Percentiles rank a stretch among this genome's conserved stretches.
These are phyloP conservation scores for Ormyrus labotus DNA, from an alignment of 2,888 invertebrate species.

Conservation along the genomic window DNA sequence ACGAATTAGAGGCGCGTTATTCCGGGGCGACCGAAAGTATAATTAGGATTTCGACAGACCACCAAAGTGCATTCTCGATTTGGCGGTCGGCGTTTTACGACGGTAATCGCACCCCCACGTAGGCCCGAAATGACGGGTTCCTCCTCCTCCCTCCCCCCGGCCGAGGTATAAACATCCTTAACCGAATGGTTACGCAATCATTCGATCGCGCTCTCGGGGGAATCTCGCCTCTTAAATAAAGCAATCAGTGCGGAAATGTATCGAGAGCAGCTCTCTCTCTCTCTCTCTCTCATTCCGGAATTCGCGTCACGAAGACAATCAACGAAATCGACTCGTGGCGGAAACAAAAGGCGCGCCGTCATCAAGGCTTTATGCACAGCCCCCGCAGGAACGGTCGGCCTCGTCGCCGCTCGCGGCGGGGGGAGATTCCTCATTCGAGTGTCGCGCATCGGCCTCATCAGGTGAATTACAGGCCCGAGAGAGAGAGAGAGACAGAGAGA, in stretches of 20 bases:
- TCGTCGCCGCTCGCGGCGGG: too few species aligned
- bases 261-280: too few species aligned
- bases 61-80: conserved; percentile 53
- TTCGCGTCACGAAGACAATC: conserved; percentile 52
- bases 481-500: conserved; percentile 50
- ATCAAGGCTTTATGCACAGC: too few species aligned
- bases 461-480: conserved; percentile 72
- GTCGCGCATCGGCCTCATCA: conserved; percentile 74
- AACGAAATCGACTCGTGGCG: conserved; percentile 30
- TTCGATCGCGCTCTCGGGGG: neutral
- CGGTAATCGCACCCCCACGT: conserved; percentile 51
- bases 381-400: neutral
- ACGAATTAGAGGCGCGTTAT: conserved; percentile 46
- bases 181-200: conserved; percentile 36
- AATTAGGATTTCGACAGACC: conserved; percentile 51
- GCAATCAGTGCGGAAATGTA: neutral
- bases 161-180: conserved; percentile 42
- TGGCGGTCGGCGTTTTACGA: conserved; percentile 30
- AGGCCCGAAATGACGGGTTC: conserved; percentile 32
- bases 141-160: neutral
- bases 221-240: neutral
- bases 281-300: neutral
- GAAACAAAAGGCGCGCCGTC: neutral
- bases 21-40: conserved; percentile 50
- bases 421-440: conserved; percentile 59